Evolutionary conservation across 2,797 vertebrate genomes (phyloP), one percentile per base, ranked within the genome.

Genomic region (Fringilla coelebs): DNA sequence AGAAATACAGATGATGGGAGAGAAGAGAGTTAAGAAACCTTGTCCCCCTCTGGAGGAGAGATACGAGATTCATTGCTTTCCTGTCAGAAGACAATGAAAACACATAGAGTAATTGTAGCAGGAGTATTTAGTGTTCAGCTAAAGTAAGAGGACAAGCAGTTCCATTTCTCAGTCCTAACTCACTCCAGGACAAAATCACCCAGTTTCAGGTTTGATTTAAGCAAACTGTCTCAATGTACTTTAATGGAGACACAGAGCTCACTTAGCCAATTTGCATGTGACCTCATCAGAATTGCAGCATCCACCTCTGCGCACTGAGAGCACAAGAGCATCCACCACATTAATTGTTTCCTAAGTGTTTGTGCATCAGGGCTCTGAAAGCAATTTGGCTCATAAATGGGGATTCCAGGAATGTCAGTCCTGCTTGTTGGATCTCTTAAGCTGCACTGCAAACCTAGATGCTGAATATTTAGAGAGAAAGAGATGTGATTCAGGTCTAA

Each of bases 211-310:
- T 61, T 58, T 26, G 9, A 24, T 73, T 86, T 80, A 80, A 77
- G 31, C 14, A 79, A 82, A 10, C 3, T 13, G 40, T 31, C 31
- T 60, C 49, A 55, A 2, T 41, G 49, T 72, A 38, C 1, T 0
- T n/a, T 49, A 45, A 32, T 7, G 25, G 13, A 72, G 54, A 31
- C 19, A 25, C 1, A 48, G 10, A 51, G 5, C 12, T 38, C 38
- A 51, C 0, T 2, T 10, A 34, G 55, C 22, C 15, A n/a, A n/a
- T 21, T n/a, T n/a, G 13, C 52, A 21, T 21, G 31, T n/a, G 38
- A 75, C 41, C 25, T 73, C 0, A 0, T 49, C 0, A 1, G 20
- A 60, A 45, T 12, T 40, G 17, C n/a, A 60, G 6, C 13, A 6
- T 55, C 31, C 31, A 15, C 28, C 14, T 82, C 10, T 58, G 11